Evolutionary conservation across 1,140 invertebrate genomes (phyloP).

Genomic region (Oedothorax gibbosus): DNA sequence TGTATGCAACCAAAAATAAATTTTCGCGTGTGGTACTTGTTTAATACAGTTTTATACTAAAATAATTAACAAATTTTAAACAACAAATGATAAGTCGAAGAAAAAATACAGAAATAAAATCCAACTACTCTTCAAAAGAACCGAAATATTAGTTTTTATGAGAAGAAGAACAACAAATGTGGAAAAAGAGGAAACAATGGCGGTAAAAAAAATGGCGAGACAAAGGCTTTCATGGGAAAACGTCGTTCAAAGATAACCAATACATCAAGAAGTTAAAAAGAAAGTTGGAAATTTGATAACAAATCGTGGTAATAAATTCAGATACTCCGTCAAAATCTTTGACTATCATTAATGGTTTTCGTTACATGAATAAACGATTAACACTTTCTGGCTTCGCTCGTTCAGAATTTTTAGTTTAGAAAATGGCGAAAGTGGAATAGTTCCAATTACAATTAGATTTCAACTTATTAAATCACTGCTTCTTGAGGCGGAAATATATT

Average conservation of each 20-base stretch:
- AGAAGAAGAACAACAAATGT: not conserved
- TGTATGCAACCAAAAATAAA: too few species aligned
- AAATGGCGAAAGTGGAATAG: too few species aligned
- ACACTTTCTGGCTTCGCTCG: too few species aligned
- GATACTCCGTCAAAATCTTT: not conserved
- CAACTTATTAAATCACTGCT: too few species aligned
- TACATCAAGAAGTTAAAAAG: not conserved
- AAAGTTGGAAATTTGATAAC: not conserved
- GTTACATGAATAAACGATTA: too few species aligned
- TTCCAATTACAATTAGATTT: too few species aligned
- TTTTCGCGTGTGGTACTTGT: too few species aligned
- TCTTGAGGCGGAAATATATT: too few species aligned
- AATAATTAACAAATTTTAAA: not conserved
- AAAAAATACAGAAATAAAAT: not conserved
- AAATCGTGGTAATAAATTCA: constrained; percentile 10
- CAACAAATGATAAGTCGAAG: not conserved
- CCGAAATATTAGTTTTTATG: not conserved
- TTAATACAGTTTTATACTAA: too few species aligned
- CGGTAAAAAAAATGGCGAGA: constrained; percentile 10
- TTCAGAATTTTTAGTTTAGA: too few species aligned
- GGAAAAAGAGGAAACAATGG: not conserved
- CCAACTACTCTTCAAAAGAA: not conserved
- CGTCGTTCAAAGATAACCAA: not conserved
- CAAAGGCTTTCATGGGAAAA: constrained; percentile 6
- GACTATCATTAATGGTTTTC: too few species aligned